Conservation (phyloP, 1,140 invertebrate species). For the Drosophila orena region DNA sequence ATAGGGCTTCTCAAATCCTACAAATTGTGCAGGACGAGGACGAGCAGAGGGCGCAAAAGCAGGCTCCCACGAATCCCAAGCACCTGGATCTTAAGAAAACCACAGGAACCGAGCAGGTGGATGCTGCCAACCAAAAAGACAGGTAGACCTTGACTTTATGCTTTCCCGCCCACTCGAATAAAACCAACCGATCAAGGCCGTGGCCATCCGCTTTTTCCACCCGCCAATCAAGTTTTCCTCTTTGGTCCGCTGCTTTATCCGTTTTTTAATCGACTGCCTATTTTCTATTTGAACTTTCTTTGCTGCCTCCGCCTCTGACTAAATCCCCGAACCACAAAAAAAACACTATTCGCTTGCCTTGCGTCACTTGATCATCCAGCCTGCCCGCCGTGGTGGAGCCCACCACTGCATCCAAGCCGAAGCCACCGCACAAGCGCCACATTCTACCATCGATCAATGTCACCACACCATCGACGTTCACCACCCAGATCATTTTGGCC, state of each 20-base stretch:
- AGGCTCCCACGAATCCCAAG: slow-evolving; percentile 12
- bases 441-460: slow-evolving; percentile 76
- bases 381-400: slow-evolving; percentile 49
- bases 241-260: slow-evolving; percentile 57
- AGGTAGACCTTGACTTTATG: slow-evolving; percentile 32
- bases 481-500: slow-evolving; percentile 74
- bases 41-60: slow-evolving; percentile 56
- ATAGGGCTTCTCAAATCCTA: slow-evolving; percentile 91
- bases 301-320: slow-evolving; percentile 56
- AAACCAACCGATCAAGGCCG: slow-evolving; percentile 7
- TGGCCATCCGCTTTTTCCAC: slow-evolving; percentile 30
- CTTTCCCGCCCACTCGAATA: neutral
- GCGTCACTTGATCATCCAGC: slow-evolving; percentile 55
- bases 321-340: slow-evolving; percentile 25
- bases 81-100: slow-evolving; percentile 24
- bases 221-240: slow-evolving; percentile 10
- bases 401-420: slow-evolving; percentile 39
- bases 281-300: slow-evolving; percentile 78
- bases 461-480: slow-evolving; percentile 74
- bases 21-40: slow-evolving; percentile 89
- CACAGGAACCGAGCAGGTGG: slow-evolving; percentile 45
- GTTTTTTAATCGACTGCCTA: slow-evolving; percentile 76
- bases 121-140: slow-evolving; percentile 28
- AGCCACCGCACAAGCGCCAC: slow-evolving; percentile 66
- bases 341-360: slow-evolving; percentile 59